Conservation (phyloP, 2,113 vertebrate genomes). For the Sturnira hondurensis region DNA sequence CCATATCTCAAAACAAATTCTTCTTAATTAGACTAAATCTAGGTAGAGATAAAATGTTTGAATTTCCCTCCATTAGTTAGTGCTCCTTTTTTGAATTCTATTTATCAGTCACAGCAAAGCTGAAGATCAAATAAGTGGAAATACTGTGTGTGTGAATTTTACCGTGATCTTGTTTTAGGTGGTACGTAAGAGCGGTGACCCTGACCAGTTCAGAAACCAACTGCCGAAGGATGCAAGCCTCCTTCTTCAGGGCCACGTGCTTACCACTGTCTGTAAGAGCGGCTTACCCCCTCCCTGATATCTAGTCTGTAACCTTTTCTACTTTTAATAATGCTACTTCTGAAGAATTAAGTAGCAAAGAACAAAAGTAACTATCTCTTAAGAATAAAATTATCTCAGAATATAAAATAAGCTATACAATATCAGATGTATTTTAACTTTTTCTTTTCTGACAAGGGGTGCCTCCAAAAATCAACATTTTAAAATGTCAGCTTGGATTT, state of each 20-base stretch:
- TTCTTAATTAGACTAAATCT: conserved; percentile 16
- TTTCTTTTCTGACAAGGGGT: background rate
- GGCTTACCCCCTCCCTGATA: background rate
- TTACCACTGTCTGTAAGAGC: background rate
- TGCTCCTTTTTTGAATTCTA: background rate
- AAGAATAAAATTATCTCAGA: conserved; percentile 37
- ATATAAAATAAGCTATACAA: background rate
- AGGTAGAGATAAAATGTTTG: background rate
- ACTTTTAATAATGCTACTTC: background rate
- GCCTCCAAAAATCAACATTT: background rate
- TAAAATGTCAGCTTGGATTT: background rate
- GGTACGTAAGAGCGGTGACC: background rate
- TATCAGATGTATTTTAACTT: background rate
- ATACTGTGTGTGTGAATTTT: background rate
- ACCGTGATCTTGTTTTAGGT: background rate
- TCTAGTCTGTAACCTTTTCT: background rate
- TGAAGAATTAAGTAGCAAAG: conserved; percentile 24
- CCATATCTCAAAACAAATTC: background rate
- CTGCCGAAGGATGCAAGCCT: accelerated
- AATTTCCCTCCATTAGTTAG: background rate
- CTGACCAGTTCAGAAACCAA: background rate
- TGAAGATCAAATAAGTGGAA: background rate
- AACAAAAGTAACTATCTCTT: background rate
- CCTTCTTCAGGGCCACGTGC: too few relatives aligned
- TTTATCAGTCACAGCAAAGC: background rate